Conservation (phyloP, 1,140 invertebrate genomes). For the Aphelinus certus region DNA sequence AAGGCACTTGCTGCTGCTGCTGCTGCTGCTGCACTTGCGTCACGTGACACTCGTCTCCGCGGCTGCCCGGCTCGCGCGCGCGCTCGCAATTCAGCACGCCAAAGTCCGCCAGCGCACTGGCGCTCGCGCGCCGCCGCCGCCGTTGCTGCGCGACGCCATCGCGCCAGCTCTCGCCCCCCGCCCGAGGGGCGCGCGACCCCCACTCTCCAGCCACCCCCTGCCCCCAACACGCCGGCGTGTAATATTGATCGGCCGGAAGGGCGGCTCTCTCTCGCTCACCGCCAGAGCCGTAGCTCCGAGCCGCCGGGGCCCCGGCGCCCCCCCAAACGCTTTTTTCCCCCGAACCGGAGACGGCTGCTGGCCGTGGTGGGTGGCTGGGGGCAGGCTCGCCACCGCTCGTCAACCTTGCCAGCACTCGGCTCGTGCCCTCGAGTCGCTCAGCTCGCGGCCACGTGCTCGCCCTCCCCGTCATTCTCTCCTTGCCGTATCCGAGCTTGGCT, state of each 20-base stretch:
- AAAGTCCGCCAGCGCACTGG: conserved; percentile 46
- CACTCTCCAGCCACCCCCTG: not conserved
- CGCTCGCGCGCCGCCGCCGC: conserved; percentile 31
- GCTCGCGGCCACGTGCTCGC: no score
- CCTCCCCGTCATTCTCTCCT: no score
- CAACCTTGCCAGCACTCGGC: no score
- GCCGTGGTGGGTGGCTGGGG: no score
- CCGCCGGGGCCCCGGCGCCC: conserved; percentile 44
- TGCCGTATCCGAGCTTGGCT: no score
- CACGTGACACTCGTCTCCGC: conserved; percentile 32
- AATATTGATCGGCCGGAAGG: conserved; percentile 66
- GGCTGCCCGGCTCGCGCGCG: conserved; percentile 19
- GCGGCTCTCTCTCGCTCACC: conserved; percentile 48
- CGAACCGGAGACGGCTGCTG: no score
- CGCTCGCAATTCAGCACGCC: conserved; percentile 23
- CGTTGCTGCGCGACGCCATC: conserved; percentile 63
- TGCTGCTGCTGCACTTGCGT: not conserved
- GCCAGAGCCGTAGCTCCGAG: conserved; percentile 54
- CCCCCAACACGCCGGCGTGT: conserved; percentile 55
- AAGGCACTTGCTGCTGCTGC: no score
- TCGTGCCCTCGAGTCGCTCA: no score
- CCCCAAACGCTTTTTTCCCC: no score
- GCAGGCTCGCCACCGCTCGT: no score
- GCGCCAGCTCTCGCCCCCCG: conserved; percentile 38
- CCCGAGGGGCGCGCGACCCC: not conserved